Conservation (phyloP, 2,113 vertebrate genomes). For the Tapirus terrestris region DNA sequence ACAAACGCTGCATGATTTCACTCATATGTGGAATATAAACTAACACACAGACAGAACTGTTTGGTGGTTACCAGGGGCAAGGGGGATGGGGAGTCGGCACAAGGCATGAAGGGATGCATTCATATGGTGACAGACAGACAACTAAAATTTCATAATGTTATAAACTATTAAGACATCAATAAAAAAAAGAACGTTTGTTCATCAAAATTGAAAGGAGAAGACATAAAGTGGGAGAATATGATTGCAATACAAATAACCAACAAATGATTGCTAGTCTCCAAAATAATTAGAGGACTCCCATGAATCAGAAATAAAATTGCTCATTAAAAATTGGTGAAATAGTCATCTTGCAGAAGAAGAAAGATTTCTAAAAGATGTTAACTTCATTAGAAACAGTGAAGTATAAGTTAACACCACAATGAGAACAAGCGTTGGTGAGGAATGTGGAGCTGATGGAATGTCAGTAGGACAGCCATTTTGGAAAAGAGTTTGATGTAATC, state of each 20-base stretch:
- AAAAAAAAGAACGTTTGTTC: not conserved
- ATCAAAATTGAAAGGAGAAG: not conserved
- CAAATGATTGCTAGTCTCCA: not conserved
- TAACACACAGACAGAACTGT: too few relatives aligned
- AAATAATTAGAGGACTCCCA: not conserved
- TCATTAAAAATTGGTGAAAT: not conserved
- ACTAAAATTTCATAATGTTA: too few relatives aligned
- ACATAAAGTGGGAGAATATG: not conserved
- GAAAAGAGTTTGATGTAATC: not conserved
- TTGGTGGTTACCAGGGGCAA: too few relatives aligned
- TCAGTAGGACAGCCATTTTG: not conserved
- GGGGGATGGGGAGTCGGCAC: too few relatives aligned
- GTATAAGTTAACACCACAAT: not conserved
- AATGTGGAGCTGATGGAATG: not conserved
- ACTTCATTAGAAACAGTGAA: not conserved
- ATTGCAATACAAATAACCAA: not conserved
- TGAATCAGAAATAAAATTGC: conserved; percentile 28
- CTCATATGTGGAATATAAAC: too few relatives aligned
- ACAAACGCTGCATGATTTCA: too few relatives aligned
- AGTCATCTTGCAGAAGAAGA: not conserved
- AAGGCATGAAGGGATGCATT: too few relatives aligned
- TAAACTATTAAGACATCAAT: too few relatives aligned
- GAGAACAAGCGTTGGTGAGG: not conserved
- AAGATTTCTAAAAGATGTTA: not conserved
- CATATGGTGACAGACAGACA: too few relatives aligned